Conservation (phyloP, 1,140 invertebrate genomes). For the Dendroctonus valens region DNA sequence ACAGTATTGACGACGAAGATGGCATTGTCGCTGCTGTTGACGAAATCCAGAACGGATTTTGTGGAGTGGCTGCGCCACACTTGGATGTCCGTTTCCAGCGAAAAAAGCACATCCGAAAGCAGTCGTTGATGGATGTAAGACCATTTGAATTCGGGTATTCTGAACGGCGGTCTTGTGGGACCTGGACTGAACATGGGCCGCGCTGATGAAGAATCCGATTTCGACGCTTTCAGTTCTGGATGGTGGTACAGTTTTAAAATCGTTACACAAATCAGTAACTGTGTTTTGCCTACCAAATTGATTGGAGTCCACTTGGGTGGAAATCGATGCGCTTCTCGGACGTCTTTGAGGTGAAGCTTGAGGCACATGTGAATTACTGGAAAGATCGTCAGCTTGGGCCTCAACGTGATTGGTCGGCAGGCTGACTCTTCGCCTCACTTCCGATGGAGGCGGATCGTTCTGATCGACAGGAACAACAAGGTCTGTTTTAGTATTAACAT, state of each 20-base stretch:
- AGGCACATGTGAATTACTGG: conserved; percentile 43
- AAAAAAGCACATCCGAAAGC: conserved; percentile 94
- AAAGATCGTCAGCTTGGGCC: conserved; percentile 37
- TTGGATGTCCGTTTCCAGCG: conserved; percentile 96
- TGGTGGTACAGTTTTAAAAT: neutral
- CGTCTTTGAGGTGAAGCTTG: conserved; percentile 61
- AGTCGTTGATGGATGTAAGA: conserved; percentile 97
- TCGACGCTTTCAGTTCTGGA: conserved; percentile 32
- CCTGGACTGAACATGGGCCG: conserved; percentile 93
- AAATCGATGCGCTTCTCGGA: conserved; percentile 72
- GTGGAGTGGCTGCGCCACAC: conserved; percentile 86
- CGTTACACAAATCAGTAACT: no score
- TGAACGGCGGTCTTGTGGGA: conserved; percentile 92
- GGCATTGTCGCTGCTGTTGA: conserved; percentile 96
- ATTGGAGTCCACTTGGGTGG: conserved; percentile 76
- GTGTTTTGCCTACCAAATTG: conserved; percentile 66
- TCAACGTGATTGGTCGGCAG: conserved; percentile 62
- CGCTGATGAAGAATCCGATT: conserved; percentile 21
- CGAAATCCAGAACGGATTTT: conserved; percentile 96
- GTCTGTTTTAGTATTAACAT: conserved; percentile 50
- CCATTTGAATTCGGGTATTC: conserved; percentile 99
- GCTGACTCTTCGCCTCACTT: conserved; percentile 57
- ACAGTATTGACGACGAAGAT: conserved; percentile 99
- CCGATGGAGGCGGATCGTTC: conserved; percentile 10
- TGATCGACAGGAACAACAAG: conserved; percentile 43